phyloP scores from a whole-genome alignment of 2,888 invertebrate species.

The Thymelicus sylvestris region DNA sequence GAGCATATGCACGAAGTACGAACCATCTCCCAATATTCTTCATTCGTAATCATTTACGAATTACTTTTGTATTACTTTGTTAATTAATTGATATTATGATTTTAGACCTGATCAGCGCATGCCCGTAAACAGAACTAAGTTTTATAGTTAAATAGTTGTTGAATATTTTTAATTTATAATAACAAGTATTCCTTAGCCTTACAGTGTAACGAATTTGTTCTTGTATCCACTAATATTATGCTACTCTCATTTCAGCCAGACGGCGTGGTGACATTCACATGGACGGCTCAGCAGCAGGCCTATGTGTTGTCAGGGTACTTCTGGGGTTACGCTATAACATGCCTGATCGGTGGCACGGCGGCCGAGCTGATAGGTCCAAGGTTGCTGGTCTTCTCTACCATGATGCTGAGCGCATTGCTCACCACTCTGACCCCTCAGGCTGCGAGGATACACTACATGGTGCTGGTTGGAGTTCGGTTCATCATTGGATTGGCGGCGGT shows the following conservation, averaged over 20 bases:
- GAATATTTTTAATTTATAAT: no score
- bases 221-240: not conserved
- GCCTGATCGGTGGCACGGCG: constrained; percentile 86
- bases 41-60: no score
- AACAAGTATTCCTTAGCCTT: no score
- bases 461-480: constrained; percentile 84
- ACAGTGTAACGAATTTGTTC: no score
- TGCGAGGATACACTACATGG: constrained; percentile 83
- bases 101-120: no score
- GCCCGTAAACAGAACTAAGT: no score
- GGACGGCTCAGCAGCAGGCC: constrained; percentile 87
- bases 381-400: constrained; percentile 83
- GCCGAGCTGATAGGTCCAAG: constrained; percentile 87
- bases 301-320: constrained; percentile 85
- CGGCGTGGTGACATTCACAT: constrained; percentile 74
- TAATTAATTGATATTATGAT: no score
- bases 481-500: constrained; percentile 87
- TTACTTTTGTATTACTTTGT: no score
- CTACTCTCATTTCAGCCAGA: constrained; percentile 58
- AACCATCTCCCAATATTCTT: no score
- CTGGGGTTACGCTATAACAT: constrained; percentile 86
- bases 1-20: no score
- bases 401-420: constrained; percentile 80
- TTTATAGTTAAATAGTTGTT: no score
- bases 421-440: constrained; percentile 86